Base-by-base conservation (phyloP, 2,888 invertebrate species). In the Drosophila anomelani region DNA sequence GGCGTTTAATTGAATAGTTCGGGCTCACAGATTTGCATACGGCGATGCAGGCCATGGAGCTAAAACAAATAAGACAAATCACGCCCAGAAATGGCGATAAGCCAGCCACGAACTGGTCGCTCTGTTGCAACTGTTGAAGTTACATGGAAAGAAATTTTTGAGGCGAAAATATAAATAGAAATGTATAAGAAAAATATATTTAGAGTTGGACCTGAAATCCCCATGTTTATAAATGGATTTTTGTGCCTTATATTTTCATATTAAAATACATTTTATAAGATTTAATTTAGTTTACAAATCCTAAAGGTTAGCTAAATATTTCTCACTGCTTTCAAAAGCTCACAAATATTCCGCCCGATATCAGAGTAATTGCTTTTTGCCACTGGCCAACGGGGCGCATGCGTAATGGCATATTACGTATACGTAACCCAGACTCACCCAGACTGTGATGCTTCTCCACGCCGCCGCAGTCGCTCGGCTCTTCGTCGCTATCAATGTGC, bases 401-500 rank as follows among this genome's bases (percentile, higher is more conserved):
- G 88, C 88, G 86, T 88, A 78, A 85, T 77, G 54, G n/a, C 57
- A 36, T 57, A 78, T 85, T 83, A 84, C 75, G 84, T 83, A 80
- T 85, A 85, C 81, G 76, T 36, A n/a, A 23, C 58, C 15, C 58
- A 26, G 61, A 53, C 60, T 81, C 49, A 76, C 71, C 56, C 36
- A 66, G 43, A 64, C 64, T 64, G 43, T 66, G 64, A 20, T 61
- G 75, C 76, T 83, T 74, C 75, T 83, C 87, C 69, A 80, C 43
- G 38, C 60, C 68, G 62, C 73, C 80, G 39, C 55, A 75, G 54
- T 93, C 90, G 51, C 89, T 75, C 91, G 93, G 94, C 90, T 95
- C 95, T 83, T 95, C 95, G 86, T 95, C 95, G 90, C 95, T 95
- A 92, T 95, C 95, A 82, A 95, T 95, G 91, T 95, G 95, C 73